Percentiles rank a stretch among this genome's conserved stretches.
These are phyloP conservation scores for Menidia menidia DNA, from an alignment of 2,797 vertebrate species.

Conservation along the genomic window DNA sequence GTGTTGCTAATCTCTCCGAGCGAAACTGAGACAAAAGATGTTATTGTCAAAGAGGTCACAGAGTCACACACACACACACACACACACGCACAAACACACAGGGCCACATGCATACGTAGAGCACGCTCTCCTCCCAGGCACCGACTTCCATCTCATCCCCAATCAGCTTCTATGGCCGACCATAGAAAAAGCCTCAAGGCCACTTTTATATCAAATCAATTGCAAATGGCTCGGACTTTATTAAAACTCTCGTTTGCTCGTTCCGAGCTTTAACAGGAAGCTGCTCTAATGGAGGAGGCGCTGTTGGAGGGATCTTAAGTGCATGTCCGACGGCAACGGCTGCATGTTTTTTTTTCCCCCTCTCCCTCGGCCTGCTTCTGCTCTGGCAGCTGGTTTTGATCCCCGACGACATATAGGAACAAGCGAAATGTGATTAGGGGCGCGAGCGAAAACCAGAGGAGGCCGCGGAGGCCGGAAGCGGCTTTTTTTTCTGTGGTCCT, in stretches of 20 bases:
- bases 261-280: conserved; percentile 44
- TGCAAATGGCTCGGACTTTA: too few species aligned
- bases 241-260: background rate
- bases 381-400: conserved; percentile 70
- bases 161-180: conserved; percentile 7
- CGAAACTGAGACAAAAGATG: conserved; percentile 44
- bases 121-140: conserved; percentile 21
- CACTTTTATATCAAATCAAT: too few species aligned
- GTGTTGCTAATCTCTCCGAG: conserved; percentile 64
- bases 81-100: conserved; percentile 13
- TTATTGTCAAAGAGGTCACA: conserved; percentile 61
- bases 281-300: conserved; percentile 30
- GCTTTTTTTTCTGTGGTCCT: conserved; percentile 53
- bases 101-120: too few species aligned
- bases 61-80: conserved; percentile 39
- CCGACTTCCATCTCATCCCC: background rate
- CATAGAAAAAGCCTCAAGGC: too few species aligned
- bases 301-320: conserved; percentile 58
- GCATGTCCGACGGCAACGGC: conserved; percentile 58
- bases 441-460: conserved; percentile 71
- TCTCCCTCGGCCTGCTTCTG: conserved; percentile 15
- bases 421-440: conserved; percentile 77
- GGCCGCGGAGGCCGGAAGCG: conserved; percentile 70
- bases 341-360: conserved; percentile 27
- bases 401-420: conserved; percentile 74